These are phyloP conservation scores for Paramisgurnus dabryanus DNA, from an alignment of 2,113 vertebrate species.

Conservation along the genomic window DNA sequence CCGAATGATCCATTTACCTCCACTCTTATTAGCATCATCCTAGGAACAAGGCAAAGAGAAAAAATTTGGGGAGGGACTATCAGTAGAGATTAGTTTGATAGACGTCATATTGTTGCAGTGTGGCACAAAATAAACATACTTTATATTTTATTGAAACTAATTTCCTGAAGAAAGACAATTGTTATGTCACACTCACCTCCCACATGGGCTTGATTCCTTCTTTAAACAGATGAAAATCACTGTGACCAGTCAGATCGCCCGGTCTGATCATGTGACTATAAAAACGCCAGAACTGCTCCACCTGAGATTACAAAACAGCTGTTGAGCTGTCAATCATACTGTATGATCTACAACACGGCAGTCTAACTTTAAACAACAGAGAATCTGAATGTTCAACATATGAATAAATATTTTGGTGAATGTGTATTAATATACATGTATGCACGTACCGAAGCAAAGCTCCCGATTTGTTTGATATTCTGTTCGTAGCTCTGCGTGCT, in stretches of 20 bases:
- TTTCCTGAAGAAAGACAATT: no score
- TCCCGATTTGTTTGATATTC: slow-evolving; percentile 84
- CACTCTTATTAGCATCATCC: slow-evolving; percentile 84
- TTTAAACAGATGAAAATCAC: slow-evolving; percentile 84
- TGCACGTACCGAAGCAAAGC: slow-evolving; percentile 76
- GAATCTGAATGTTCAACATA: background rate
- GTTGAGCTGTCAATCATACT: slow-evolving; percentile 5
- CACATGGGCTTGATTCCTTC: slow-evolving; percentile 86
- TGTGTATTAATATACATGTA: background rate
- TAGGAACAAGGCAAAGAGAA: slow-evolving; percentile 42
- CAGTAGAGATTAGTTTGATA: background rate
- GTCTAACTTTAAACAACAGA: background rate
- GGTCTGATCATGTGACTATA: slow-evolving; percentile 86
- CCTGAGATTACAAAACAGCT: slow-evolving; percentile 58
- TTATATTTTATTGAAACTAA: no score
- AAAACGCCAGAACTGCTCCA: slow-evolving; percentile 85
- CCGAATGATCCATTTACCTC: slow-evolving; percentile 84
- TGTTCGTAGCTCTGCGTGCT: slow-evolving; percentile 83
- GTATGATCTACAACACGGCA: background rate
- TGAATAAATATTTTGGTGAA: background rate
- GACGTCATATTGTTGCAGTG: no score
- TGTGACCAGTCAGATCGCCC: slow-evolving; percentile 80
- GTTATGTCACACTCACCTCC: slow-evolving; percentile 67
- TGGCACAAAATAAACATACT: background rate
- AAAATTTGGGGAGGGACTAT: background rate